Base-by-base conservation (phyloP, 2,797 vertebrate species). In the Megaceryle alcyon region DNA sequence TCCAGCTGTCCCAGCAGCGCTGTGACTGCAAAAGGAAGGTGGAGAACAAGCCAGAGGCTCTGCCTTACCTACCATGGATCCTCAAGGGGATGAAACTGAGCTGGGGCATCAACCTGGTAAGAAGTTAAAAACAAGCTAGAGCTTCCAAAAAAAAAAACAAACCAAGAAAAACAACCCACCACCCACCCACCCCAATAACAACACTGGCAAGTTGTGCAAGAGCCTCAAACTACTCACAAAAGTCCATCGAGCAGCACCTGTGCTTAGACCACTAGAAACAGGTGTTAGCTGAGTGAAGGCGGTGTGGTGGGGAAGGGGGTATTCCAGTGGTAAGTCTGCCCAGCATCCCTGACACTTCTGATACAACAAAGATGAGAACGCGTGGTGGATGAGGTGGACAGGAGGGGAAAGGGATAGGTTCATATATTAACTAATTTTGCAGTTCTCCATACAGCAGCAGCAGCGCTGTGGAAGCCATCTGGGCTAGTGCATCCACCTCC, bases 381-480 rank as follows among this genome's bases (percentile, higher is more conserved):
- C 33, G 5, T 83, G 81, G 64, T 15, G n/a, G 82, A 60, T 77
- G 75, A 85, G 44, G 69, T n/a, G 90, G 57, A 65, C 46, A 65
- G 70, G 63, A 43, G 77, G 95, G 66, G 94, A 25, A 75, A 83
- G 63, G 95, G 80, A 68, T 15, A 17, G 20, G 65, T 94, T 86
- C 88, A 87, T 53, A 77, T 83, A 95, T 86, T 92, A 88, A 72
- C 64, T 71, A 26, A 76, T 69, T 75, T 75, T 96, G 92, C 69
- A 94, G 94, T 93, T 97, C 95, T 94, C 51, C 19, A 78, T 88
- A 89, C 94, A 96, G 97, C 94, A 98, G 97, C 93, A 92, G 60
- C 79, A 98, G 97, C 5, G 60, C 92, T 39, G 79, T 69, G 87
- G 97, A 91, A 97, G 93, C 89, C 89, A 69, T 68, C 41, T n/a